Evolutionary conservation across 2,113 vertebrate species (phyloP), one percentile per base, ranked within the genome.

Genomic region (Tricholaema leucomelas): DNA sequence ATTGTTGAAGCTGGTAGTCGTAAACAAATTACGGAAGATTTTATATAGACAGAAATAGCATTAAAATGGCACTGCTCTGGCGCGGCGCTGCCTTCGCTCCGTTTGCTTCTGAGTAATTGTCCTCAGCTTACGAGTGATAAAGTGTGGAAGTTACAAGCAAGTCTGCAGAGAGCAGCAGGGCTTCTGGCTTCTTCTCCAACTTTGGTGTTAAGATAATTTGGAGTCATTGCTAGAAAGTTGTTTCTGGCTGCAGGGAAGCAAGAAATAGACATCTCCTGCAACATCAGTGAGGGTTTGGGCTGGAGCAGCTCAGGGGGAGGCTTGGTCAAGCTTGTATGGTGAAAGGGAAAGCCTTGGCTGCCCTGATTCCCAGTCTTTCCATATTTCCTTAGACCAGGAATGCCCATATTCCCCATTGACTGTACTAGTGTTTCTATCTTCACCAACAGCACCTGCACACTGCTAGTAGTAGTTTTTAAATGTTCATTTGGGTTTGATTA

Each of bases 1-100:
- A 66, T 96, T 97, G 97, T 97, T 97, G 97, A 96, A 97, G 96
- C 88, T 96, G 95, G 94, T 81, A 95, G 97, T 95, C 3, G 56
- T 97, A 98, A 98, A 98, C 97, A 98, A 97, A 97, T 98, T 98
- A 97, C 81, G 46, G 96, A 81, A 96, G 96, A 93, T 97, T 97
- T 97, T 96, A 86, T 95, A 95, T 87, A 96, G 97, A 95, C 92
- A 96, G 97, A 97, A 97, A 97, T 95, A 95, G 92, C 96, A 84
- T 95, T 95, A 88, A 95, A 86, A 88, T 73, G 85, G 84, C 84
- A 71, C 6, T 20, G 56, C 79, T 89, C 50, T 2, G 3, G 27
- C 7, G 85, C 7, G 3, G 59, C 15, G 61, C 91, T 67, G 60
- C 95, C 76, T 89, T 92, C 73, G 23, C 90, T 95, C 58, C 24